Conservation (phyloP, 2,888 invertebrate species). For the Polydrusus pterygomalis region DNA sequence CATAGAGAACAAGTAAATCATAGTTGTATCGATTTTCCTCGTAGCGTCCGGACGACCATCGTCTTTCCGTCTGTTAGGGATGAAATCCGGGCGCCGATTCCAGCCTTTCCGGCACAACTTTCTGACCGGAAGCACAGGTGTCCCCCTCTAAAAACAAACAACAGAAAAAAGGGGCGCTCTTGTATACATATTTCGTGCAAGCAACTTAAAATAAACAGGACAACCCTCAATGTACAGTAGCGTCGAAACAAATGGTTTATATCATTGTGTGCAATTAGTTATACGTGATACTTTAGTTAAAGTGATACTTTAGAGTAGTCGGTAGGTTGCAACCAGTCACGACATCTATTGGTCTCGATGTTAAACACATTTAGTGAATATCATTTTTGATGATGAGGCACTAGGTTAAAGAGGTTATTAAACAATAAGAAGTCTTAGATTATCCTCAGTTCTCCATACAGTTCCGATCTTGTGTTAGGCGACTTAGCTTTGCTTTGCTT, state of each 20-base stretch:
- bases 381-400: too few relatives aligned
- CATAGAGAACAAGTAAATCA: slow-evolving; percentile 20
- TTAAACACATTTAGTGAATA: too few relatives aligned
- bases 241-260: not conserved
- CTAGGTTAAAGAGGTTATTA: too few relatives aligned
- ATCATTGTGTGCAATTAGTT: too few relatives aligned
- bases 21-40: slow-evolving; percentile 56
- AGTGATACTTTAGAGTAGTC: too few relatives aligned
- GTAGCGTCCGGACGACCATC: slow-evolving; percentile 42
- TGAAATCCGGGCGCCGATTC: slow-evolving; percentile 57
- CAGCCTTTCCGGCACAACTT: slow-evolving; percentile 64
- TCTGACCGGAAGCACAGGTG: slow-evolving; percentile 69
- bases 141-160: slow-evolving; percentile 62
- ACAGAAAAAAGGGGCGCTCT: slow-evolving; percentile 37
- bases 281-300: too few relatives aligned
- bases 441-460: too few relatives aligned
- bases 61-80: slow-evolving; percentile 50
- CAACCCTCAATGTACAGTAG: slow-evolving; percentile 9
- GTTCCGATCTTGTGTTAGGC: too few relatives aligned
- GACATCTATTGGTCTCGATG: too few relatives aligned
- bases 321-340: too few relatives aligned
- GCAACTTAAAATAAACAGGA: slow-evolving; percentile 35
- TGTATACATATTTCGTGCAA: slow-evolving; percentile 41
- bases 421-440: too few relatives aligned
- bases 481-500: too few relatives aligned